Evolutionary conservation across 2,113 vertebrate genomes (phyloP), one percentile per base, ranked within the genome.

Genomic region (Manacus vitellinus): DNA sequence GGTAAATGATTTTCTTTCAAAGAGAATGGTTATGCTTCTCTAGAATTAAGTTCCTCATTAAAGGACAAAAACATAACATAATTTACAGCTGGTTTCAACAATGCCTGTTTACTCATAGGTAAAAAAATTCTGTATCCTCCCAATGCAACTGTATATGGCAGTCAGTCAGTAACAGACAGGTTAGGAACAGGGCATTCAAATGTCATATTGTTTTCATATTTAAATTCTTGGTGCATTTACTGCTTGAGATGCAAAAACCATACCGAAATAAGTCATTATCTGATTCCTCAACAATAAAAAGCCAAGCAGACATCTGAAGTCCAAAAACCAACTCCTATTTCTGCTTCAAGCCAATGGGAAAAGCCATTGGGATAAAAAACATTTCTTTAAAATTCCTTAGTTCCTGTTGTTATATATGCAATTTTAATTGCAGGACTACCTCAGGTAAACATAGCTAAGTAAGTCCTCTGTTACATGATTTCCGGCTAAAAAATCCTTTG

Each of bases 401-500:
- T 46, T 77, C 49, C 37, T 93, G 17, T 49, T 86, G 54, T 62
- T 80, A 37, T 66, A 65, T 27, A 43, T 23, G 24, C 24, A 94
- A 73, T 63, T 86, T 95, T 90, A 89, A 43, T 68, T 78, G 79
- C 54, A 92, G 56, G 49, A 71, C 54, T 95, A 87, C 59, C 44
- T 67, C 66, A 77, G 46, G 81, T 87, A 96, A 86, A 78, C 39
- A 35, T 33, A 92, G 61, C 66, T 96, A 95, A 95, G 83, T 90
- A 95, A 91, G 71, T 67, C n/a, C 74, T 95, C 95, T 91, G 65
- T 89, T 85, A 74, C 31, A 35, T 18, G 3, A 11, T 85, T 96
- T 89, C 81, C 85, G 87, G 65, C 73, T 96, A 92, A 97, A 71
- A 97, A 84, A 39, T 85, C 89, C 91, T 44, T 75, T 41, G 19